phyloP scores from a whole-genome alignment of 1,140 invertebrate genomes.

The Hypothenemus hampei region DNA sequence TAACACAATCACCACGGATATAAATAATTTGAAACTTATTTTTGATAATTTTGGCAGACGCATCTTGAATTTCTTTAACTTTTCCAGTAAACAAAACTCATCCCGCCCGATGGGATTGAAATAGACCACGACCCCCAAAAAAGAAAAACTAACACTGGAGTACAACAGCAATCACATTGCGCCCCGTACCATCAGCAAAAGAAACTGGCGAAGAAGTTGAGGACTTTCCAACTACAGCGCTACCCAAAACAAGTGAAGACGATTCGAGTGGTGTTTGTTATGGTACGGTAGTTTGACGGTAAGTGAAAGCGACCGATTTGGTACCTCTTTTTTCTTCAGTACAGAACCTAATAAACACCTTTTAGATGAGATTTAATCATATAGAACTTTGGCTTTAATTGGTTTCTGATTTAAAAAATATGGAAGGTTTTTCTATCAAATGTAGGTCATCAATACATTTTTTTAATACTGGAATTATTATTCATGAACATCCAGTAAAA shows the following conservation, averaged over 20 bases:
- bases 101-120: too few species aligned
- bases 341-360: background rate
- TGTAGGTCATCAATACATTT: too few species aligned
- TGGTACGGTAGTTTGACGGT: conserved; percentile 8
- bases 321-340: background rate
- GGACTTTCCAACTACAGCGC: conserved; percentile 22
- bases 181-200: background rate
- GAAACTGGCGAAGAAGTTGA: conserved; percentile 18
- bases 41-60: background rate
- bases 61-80: background rate
- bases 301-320: conserved; percentile 22
- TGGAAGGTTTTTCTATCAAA: background rate
- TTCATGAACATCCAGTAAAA: too few species aligned
- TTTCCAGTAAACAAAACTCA: too few species aligned
- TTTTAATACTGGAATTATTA: too few species aligned
- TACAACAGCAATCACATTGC: background rate
- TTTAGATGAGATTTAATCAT: background rate
- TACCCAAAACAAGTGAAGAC: conserved; percentile 23
- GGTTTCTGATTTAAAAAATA: background rate
- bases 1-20: conserved; percentile 11
- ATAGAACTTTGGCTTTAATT: background rate
- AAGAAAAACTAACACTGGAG: too few species aligned
- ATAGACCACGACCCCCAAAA: too few species aligned
- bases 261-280: conserved; percentile 22
- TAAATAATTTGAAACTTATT: background rate